Evolutionary conservation across 2,113 vertebrate genomes (phyloP).

Genomic region (Clarias batrachus): DNA sequence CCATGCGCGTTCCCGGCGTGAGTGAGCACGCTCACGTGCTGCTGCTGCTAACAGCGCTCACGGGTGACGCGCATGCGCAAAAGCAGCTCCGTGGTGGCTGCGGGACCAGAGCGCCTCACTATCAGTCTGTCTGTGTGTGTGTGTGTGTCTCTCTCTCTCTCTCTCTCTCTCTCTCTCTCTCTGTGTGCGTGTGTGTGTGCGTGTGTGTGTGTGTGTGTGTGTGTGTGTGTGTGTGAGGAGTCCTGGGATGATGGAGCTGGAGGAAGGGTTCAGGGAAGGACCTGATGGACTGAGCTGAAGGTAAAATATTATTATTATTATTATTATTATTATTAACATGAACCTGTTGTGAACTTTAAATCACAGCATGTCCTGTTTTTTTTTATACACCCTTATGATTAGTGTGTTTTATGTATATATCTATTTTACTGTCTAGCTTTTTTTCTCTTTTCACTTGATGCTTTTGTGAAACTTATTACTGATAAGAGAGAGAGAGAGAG

Average conservation of each 20-base stretch:
- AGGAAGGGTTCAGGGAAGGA: not conserved
- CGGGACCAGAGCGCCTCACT: slow-evolving; percentile 17
- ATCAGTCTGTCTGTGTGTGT: not conserved
- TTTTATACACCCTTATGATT: not conserved
- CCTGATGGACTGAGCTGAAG: not conserved
- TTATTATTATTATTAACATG: not conserved
- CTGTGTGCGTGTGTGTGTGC: not conserved
- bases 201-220: too few species aligned
- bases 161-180: not conserved
- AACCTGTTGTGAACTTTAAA: not conserved
- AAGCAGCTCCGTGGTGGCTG: slow-evolving; percentile 14
- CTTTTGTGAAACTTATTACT: not conserved
- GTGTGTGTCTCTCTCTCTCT: not conserved
- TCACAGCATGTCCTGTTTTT: not conserved
- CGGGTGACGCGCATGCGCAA: slow-evolving; percentile 39
- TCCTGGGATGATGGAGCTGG: not conserved
- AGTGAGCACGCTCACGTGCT: slow-evolving; percentile 42
- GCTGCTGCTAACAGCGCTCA: slow-evolving; percentile 14
- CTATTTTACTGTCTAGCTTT: too few species aligned
- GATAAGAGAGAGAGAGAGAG: not conserved
- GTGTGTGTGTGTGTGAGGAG: not conserved
- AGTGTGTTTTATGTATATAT: too few species aligned
- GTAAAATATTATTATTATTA: not conserved
- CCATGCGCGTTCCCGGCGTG: slow-evolving; percentile 30
- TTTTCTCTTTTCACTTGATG: slow-evolving; percentile 1